Percentiles rank a stretch among this genome's conserved stretches.
phyloP scores from a whole-genome alignment of 2,888 invertebrate species.

The Lasioglossum pauxillum region DNA sequence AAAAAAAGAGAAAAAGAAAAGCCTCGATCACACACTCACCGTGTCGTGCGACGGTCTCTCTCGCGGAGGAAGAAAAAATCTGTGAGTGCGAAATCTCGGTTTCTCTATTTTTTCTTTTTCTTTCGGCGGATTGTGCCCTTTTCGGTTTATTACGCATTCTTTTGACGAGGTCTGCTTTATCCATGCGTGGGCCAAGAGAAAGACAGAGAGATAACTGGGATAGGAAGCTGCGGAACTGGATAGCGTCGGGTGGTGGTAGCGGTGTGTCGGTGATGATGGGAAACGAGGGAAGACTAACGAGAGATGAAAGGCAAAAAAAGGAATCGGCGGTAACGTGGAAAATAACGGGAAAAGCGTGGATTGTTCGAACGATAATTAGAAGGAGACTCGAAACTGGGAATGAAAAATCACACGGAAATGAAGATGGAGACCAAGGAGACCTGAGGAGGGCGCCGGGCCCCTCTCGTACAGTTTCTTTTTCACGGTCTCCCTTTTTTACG shows the following conservation, averaged over 20 bases:
- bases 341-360: background rate
- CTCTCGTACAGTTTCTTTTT: slow-evolving; percentile 28
- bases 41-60: slow-evolving; percentile 13
- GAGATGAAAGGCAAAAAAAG: slow-evolving; percentile 5
- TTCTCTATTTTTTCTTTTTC: background rate
- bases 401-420: slow-evolving; percentile 2
- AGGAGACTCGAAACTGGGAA: slow-evolving; percentile 14
- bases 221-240: slow-evolving; percentile 6
- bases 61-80: slow-evolving; percentile 54
- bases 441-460: slow-evolving; percentile 14
- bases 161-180: slow-evolving; percentile 25
- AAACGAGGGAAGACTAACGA: slow-evolving; percentile 29
- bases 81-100: slow-evolving; percentile 48
- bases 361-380: background rate
- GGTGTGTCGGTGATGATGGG: background rate
- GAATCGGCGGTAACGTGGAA: background rate
- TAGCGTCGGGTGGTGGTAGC: background rate
- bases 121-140: background rate
- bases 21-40: slow-evolving; percentile 7
- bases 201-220: slow-evolving; percentile 34
- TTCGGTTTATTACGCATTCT: background rate
- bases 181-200: slow-evolving; percentile 29
- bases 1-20: background rate
- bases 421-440: background rate
- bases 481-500: slow-evolving; percentile 14